Evolutionary conservation across 1,140 invertebrate genomes (phyloP), one percentile per base, ranked within the genome.

Genomic region (Colletes latitarsis): DNA sequence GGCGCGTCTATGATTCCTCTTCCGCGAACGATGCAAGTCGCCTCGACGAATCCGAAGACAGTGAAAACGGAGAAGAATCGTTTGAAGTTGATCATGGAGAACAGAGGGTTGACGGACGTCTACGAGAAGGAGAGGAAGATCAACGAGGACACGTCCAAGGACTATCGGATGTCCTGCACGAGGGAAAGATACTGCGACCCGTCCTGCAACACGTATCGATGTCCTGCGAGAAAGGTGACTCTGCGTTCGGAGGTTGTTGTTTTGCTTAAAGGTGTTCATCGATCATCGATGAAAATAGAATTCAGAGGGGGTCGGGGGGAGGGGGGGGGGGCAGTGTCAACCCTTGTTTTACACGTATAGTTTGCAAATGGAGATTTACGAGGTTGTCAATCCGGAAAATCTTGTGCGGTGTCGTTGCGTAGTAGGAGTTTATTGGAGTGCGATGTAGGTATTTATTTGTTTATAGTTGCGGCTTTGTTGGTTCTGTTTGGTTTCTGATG

Each of bases 61-160:
- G 87, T 77, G 0, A 92, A 93, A 53, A 93, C 92, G 3, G 90
- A 92, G 69, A 90, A 82, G 60, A 93, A 93, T 82, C 88, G 89
- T 6, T 64, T 91, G 49, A 84, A 81, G 21, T 53, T 91, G 12
- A 88, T 92, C 8, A 82, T 92, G 76, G 87, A 88, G 43, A 88
- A 71, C 14, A 77, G 77, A 55, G 84, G 70, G 5, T 21, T 17
- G 2, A 14, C 17, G 4, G 85, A 89, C 4, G 21, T 81, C 6
- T 12, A 68, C 6, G 87, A 88, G 58, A 92, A 91, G 72, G 87
- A 92, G 58, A 68, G 83, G 0, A 88, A 64, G 67, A 87, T 89
- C 15, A 72, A 64, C 52, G 70, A 75, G 30, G 55, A 70, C 41
- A 58, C 57, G 14, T 0, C 12, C 21, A 43, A 53, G 30, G 60